A percentile compares a stretch with the other conserved stretches of the same genome.
Conservation (phyloP, 2,797 vertebrate genomes). For the Amazona ochrocephala region DNA sequence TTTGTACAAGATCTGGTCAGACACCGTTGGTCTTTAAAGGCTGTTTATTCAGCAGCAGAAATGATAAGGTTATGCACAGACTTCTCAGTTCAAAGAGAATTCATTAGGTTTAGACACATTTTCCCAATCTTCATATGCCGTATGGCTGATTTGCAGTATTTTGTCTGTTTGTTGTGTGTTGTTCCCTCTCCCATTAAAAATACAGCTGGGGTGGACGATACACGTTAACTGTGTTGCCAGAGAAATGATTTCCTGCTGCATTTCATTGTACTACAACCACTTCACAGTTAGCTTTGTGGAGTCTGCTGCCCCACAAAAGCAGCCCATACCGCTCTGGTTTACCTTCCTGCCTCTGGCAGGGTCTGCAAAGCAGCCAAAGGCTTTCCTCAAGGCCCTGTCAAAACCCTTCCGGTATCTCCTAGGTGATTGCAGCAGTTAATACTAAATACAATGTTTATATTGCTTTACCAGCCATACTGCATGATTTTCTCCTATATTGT, state of each 20-base stretch:
- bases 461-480: background rate
- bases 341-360: background rate
- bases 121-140: background rate
- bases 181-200: background rate
- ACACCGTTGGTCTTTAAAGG: background rate
- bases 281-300: background rate
- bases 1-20: background rate
- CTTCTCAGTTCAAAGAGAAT: background rate
- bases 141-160: background rate
- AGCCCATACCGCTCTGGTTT: background rate
- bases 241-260: background rate
- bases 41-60: background rate
- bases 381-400: background rate
- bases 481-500: background rate
- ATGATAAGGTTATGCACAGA: background rate
- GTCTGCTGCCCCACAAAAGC: background rate
- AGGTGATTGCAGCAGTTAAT: background rate
- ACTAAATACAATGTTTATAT: background rate
- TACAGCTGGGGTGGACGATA: background rate
- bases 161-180: background rate
- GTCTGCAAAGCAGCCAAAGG: background rate
- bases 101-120: background rate
- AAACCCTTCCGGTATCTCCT: background rate
- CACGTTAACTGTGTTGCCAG: fast-evolving
- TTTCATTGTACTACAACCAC: background rate